Percentiles rank a stretch among this genome's conserved stretches.
Conservation (phyloP, 2,797 vertebrate genomes). For the Octomys mimax region DNA sequence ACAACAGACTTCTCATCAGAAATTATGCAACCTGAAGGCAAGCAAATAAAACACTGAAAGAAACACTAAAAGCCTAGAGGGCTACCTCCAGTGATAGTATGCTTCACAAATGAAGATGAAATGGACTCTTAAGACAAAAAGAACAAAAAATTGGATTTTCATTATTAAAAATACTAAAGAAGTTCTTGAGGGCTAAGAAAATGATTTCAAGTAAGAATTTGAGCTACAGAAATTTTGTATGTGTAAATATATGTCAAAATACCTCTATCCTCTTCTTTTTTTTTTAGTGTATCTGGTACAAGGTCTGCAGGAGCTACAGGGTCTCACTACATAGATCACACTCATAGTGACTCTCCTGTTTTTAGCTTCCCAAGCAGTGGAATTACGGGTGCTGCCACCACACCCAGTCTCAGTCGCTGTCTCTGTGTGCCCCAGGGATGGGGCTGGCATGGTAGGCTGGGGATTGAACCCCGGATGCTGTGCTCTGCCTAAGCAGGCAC, state of each 20-base stretch:
- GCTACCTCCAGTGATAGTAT: neutral
- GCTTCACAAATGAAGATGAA: neutral
- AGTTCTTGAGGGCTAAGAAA: neutral
- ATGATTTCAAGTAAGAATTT: neutral
- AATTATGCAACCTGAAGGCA: neutral
- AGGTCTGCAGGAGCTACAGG: too few species aligned
- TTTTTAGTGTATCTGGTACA: too few species aligned
- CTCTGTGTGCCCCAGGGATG: too few species aligned
- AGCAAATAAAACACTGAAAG: neutral
- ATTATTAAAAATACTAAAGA: neutral
- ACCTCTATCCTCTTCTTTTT: neutral
- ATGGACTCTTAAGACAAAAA: neutral
- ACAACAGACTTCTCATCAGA: neutral
- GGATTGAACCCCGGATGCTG: too few species aligned
- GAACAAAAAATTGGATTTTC: neutral
- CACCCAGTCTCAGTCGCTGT: too few species aligned
- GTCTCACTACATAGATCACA: too few species aligned
- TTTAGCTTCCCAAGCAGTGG: too few species aligned
- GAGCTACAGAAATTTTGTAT: neutral
- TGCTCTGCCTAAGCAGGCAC: too few species aligned
- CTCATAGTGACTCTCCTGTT: too few species aligned
- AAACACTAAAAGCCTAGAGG: neutral
- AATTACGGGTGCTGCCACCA: too few species aligned
- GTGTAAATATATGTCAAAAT: neutral
- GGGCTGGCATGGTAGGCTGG: too few species aligned